These are phyloP conservation scores for Oscheius onirici DNA, from an alignment of 2,888 invertebrate species.

Conservation along the genomic window DNA sequence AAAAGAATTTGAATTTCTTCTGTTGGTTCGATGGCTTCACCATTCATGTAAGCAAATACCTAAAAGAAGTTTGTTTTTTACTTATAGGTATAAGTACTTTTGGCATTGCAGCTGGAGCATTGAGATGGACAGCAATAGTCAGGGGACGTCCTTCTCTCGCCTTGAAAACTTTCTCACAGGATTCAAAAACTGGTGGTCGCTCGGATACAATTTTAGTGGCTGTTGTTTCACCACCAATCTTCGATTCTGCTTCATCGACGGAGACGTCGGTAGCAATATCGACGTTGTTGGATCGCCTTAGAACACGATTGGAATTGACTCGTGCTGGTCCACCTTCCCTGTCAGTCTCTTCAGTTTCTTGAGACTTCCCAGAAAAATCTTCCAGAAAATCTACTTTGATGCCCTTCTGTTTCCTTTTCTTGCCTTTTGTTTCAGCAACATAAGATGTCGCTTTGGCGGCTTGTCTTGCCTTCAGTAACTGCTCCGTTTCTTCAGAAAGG, in stretches of 20 bases:
- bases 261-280: conserved; percentile 20
- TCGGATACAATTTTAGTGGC: background rate
- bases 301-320: background rate
- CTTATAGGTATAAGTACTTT: background rate
- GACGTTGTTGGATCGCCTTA: conserved; percentile 18
- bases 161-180: conserved; percentile 32
- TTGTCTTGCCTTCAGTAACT: conserved; percentile 16
- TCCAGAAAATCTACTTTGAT: background rate
- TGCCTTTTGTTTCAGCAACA: background rate
- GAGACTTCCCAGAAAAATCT: background rate
- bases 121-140: conserved; percentile 25
- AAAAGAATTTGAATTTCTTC: conserved; percentile 38
- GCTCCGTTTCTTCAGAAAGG: conserved; percentile 31
- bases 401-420: background rate
- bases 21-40: conserved; percentile 38
- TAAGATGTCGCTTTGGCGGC: conserved; percentile 1
- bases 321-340: background rate
- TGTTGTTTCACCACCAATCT: background rate
- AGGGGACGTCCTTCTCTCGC: conserved; percentile 33
- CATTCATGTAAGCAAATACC: conserved; percentile 34
- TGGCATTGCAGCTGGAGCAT: background rate
- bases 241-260: conserved; percentile 7
- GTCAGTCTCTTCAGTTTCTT: background rate
- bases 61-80: background rate
- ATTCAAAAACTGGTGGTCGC: conserved; percentile 14